phyloP scores from a whole-genome alignment of 1,140 invertebrate genomes.

The Zaprionus taronus region DNA sequence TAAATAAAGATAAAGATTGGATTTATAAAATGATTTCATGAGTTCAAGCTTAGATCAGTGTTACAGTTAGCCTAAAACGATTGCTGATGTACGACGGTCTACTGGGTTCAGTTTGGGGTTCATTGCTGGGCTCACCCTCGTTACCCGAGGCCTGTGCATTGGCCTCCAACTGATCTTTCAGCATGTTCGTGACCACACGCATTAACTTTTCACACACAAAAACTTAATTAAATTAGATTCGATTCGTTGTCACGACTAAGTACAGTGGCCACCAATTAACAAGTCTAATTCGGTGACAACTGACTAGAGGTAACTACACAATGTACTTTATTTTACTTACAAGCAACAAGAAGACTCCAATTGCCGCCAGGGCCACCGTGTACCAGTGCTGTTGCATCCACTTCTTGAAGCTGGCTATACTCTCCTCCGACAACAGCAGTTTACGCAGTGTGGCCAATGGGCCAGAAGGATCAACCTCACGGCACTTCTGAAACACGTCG shows the following conservation, averaged over 20 bases:
- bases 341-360: conserved; percentile 90
- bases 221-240: conserved; percentile 18
- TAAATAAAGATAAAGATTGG: not conserved
- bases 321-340: conserved; percentile 85
- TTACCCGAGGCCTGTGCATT: conserved; percentile 60
- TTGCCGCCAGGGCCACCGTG: conserved; percentile 90
- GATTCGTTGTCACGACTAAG: not conserved
- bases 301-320: not conserved
- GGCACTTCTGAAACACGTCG: conserved; percentile 99
- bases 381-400: conserved; percentile 95
- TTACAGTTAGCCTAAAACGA: conserved; percentile 39
- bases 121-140: conserved; percentile 46
- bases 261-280: conserved; percentile 5
- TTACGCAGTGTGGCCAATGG: conserved; percentile 95
- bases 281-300: not conserved
- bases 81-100: conserved; percentile 21
- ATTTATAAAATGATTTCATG: conserved; percentile 7
- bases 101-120: conserved; percentile 41
- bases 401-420: conserved; percentile 92
- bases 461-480: conserved; percentile 97
- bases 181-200: conserved; percentile 70
- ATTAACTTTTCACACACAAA: conserved; percentile 64
- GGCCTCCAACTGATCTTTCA: conserved; percentile 79
- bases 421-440: conserved; percentile 94
- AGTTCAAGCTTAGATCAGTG: conserved; percentile 9